Base-by-base conservation (phyloP, 2,888 invertebrate genomes). In the Calameuta pallipes region DNA sequence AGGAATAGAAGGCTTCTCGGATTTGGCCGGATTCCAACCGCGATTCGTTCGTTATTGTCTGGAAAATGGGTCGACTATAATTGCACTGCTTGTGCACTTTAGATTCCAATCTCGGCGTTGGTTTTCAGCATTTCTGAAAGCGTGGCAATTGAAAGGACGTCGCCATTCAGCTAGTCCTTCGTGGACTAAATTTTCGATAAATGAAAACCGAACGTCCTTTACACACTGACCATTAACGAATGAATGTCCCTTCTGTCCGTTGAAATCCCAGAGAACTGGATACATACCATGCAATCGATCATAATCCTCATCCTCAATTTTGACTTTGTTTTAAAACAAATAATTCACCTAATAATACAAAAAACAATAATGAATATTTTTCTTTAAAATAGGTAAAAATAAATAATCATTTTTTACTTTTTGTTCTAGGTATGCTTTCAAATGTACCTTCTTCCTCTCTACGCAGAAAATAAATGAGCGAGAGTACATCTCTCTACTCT, bases 11-110 rank as follows among this genome's bases (percentile, higher is more conserved):
- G 82, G 82, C 81, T 83, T 77, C 81, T 81, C 83, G 87, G 87
- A 89, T 89, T 90, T 90, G 90, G 89, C 90, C 80, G 81, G 81
- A 82, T 86, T 90, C 89, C 90, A 90, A 84, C 80, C 79, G 82
- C 87, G 85, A 87, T 86, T 87, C 87, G 85, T 87, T 88, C 86
- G 89, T 89, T 89, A 90, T 90, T 89, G 89, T 89, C 87, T 84
- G 88, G 88, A 88, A 90, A 90, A 90, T 90, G 86, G 90, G 90
- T 90, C 90, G 89, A 85, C 86, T 87, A 86, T 90, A 89, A 90
- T 90, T 90, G 89, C 89, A 81, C 87, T 82, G 82, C 77, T 69
- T 73, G 78, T 81, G 80, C 82, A 83, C 81, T 84, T 81, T 79
- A 80, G 82, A 82, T 82, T 83, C 82, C 83, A 83, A 84, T 84